Conservation (phyloP, 2,888 invertebrate species). For the Gastracanthus pulcherrimus region DNA sequence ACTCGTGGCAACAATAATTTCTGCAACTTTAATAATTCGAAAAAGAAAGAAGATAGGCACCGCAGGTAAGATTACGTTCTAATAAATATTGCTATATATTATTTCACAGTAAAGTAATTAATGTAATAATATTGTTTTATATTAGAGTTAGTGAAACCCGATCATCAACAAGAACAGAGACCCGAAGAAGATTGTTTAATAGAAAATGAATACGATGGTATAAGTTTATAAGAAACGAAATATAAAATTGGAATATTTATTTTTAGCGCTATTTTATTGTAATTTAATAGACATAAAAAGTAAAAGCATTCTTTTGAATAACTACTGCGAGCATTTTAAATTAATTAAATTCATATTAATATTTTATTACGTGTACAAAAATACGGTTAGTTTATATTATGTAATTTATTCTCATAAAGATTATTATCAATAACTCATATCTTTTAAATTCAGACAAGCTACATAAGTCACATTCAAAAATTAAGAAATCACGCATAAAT, state of each 20-base stretch:
- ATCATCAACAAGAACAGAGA: not conserved
- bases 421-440: no score
- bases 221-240: slow-evolving; percentile 23
- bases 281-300: not conserved
- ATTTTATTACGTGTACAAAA: no score
- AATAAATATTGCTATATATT: no score
- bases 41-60: slow-evolving; percentile 1
- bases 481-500: no score
- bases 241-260: not conserved
- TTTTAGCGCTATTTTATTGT: not conserved
- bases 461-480: no score
- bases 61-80: slow-evolving; percentile 17
- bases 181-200: slow-evolving; percentile 26
- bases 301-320: not conserved
- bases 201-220: slow-evolving; percentile 20
- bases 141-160: not conserved
- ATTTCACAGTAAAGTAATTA: no score
- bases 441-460: no score
- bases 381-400: no score
- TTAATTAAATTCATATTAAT: no score
- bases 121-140: no score
- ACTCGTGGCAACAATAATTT: not conserved
- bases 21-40: not conserved
- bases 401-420: no score
- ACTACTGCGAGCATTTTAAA: not conserved